These are phyloP conservation scores for Lanius collurio DNA, from an alignment of 2,113 vertebrate species.

Conservation along the genomic window DNA sequence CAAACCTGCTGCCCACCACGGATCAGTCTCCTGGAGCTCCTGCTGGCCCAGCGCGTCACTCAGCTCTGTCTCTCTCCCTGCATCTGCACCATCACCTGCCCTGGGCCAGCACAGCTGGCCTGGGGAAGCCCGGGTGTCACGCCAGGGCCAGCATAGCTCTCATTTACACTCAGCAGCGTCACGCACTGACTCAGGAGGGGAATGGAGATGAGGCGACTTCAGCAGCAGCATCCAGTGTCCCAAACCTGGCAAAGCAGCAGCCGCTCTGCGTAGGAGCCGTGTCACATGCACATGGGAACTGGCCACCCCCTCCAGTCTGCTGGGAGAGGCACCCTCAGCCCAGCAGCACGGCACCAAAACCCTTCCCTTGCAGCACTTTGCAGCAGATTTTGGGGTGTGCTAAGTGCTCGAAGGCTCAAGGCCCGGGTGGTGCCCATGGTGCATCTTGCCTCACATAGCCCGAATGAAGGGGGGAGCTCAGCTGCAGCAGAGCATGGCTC, in stretches of 20 bases:
- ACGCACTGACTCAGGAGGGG: neutral
- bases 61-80: accelerated
- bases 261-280: accelerated
- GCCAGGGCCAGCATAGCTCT: neutral
- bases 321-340: neutral
- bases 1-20: neutral
- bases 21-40: neutral
- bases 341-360: neutral
- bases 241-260: neutral
- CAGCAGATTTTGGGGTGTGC: neutral
- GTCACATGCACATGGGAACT: accelerated
- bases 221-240: neutral
- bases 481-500: neutral
- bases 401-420: neutral
- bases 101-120: neutral
- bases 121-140: neutral
- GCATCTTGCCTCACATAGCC: neutral
- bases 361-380: neutral
- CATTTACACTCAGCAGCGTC: neutral
- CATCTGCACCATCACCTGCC: neutral
- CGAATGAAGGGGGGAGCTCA: neutral
- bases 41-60: accelerated
- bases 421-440: neutral
- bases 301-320: neutral
- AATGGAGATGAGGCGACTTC: accelerated